phyloP scores from a whole-genome alignment of 2,888 invertebrate species.

The Nomada lathburiana region DNA sequence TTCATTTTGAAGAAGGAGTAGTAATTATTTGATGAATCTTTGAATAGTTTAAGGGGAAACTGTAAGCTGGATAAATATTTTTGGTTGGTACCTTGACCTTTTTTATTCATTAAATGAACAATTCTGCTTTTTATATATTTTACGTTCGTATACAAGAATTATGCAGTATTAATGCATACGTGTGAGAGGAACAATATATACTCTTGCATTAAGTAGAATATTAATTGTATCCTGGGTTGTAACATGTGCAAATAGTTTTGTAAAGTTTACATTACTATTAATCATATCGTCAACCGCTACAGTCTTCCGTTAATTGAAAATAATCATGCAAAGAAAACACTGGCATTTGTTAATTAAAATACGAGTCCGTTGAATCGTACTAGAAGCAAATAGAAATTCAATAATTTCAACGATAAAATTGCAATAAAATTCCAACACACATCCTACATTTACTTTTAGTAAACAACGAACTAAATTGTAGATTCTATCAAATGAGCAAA shows the following conservation, averaged over 20 bases:
- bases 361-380: background rate
- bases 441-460: background rate
- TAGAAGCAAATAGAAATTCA: too few relatives aligned
- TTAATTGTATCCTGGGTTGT: constrained; percentile 15
- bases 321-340: background rate
- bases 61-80: too few relatives aligned
- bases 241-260: constrained; percentile 26
- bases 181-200: background rate
- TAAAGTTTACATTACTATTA: background rate
- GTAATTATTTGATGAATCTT: background rate
- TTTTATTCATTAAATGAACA: background rate
- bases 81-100: too few relatives aligned
- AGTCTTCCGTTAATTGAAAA: background rate
- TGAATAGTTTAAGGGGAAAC: too few relatives aligned
- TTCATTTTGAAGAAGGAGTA: background rate
- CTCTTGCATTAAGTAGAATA: constrained; percentile 22
- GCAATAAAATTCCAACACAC: background rate
- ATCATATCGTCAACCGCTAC: background rate
- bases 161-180: constrained; percentile 1
- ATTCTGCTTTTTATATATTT: constrained; percentile 15
- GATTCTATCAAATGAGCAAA: too few relatives aligned
- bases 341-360: constrained; percentile 25
- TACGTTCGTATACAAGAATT: background rate
- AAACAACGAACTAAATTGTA: too few relatives aligned
- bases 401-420: too few relatives aligned